These are phyloP conservation scores for Sebastes nivosus DNA, from an alignment of 2,797 vertebrate species.

Conservation along the genomic window DNA sequence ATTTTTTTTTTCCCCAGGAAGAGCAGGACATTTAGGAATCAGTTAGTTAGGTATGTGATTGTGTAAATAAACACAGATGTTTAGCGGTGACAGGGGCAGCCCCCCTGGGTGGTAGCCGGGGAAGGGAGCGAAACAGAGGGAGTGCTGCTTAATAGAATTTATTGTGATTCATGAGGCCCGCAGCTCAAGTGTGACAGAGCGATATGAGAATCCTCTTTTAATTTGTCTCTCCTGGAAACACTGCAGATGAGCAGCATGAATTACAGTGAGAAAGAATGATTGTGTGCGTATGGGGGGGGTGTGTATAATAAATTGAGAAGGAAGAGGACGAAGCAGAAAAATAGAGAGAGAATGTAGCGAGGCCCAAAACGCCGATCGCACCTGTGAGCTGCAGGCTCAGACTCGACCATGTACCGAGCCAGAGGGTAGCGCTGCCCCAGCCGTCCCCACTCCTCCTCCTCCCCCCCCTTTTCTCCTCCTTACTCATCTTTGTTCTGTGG, in stretches of 20 bases:
- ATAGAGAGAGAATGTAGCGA: constrained; percentile 44
- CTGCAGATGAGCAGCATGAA: constrained; percentile 80
- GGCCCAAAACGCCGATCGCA: constrained; percentile 72
- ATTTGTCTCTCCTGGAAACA: constrained; percentile 83
- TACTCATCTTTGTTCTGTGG: constrained; percentile 78
- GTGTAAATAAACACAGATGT: constrained; percentile 87
- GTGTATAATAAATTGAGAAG: constrained; percentile 28
- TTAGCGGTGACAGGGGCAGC: constrained; percentile 72
- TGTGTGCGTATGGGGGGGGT: constrained; percentile 11
- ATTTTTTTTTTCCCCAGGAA: constrained; percentile 46
- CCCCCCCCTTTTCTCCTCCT: constrained; percentile 41
- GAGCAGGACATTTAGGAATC: constrained; percentile 76
- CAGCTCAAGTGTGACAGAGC: constrained; percentile 82
- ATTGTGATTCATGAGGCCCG: constrained; percentile 79
- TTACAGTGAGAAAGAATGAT: constrained; percentile 77
- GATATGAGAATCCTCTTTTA: constrained; percentile 82
- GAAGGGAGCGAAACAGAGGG: constrained; percentile 60
- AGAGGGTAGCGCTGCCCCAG: constrained; percentile 75
- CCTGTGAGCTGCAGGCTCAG: constrained; percentile 84
- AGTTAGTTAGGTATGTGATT: constrained; percentile 83
- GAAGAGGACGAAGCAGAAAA: constrained; percentile 11
- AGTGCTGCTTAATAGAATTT: constrained; percentile 77
- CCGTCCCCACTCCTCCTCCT: constrained; percentile 42
- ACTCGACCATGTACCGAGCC: constrained; percentile 81
- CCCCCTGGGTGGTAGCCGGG: constrained; percentile 69